Conservation (phyloP, 2,797 vertebrate species). For the Hylomyscus alleni region DNA sequence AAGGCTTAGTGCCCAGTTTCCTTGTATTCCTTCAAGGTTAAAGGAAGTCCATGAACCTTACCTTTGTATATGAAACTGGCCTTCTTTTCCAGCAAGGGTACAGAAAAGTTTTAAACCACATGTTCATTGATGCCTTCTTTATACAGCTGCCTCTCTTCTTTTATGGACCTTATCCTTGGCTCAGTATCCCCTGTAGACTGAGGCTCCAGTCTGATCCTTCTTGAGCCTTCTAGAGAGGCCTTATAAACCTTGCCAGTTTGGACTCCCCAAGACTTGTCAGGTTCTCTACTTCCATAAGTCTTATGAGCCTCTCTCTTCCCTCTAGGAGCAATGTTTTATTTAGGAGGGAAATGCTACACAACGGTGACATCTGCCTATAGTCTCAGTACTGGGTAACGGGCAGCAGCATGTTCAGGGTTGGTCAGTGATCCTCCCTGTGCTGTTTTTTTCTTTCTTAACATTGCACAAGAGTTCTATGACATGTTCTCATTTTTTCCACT, state of each 20-base stretch:
- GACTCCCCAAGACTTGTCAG: neutral
- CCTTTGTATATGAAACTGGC: neutral
- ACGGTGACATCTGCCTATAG: neutral
- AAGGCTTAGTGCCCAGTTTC: neutral
- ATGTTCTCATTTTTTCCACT: neutral
- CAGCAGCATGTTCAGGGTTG: neutral
- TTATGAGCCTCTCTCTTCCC: neutral
- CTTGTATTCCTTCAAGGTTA: neutral
- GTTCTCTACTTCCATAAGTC: neutral
- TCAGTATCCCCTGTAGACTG: neutral
- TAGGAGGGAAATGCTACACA: neutral
- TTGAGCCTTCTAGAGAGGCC: neutral
- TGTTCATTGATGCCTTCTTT: neutral
- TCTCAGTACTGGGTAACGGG: neutral
- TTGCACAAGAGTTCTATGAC: neutral
- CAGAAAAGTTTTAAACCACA: neutral
- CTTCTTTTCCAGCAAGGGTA: neutral
- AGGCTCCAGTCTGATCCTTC: neutral
- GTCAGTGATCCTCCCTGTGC: neutral
- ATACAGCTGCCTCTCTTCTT: neutral
- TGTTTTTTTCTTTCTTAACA: neutral
- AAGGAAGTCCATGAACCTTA: neutral
- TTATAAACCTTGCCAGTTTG: neutral
- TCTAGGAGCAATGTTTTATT: neutral
- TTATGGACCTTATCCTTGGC: neutral